Evolutionary conservation across 2,888 invertebrate genomes (phyloP), one percentile per base, ranked within the genome.

Genomic region (Tiliacea citrago): DNA sequence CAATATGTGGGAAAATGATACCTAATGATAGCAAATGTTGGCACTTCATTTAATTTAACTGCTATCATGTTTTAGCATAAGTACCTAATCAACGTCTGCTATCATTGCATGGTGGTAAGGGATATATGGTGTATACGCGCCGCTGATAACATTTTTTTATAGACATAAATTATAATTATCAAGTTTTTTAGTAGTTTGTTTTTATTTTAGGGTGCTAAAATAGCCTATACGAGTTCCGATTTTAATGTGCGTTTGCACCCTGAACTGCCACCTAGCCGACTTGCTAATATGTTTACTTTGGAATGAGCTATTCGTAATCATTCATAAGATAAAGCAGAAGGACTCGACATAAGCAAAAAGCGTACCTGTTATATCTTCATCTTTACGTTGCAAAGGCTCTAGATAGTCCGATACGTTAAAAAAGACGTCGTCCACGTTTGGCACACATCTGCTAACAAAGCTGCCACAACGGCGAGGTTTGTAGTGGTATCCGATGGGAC

Each of bases 401-500:
- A 94, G 83, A 83, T 95, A 94, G 29, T 90, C 83, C 0, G 94
- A 92, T 77, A 95, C 88, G 65, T 95, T 89, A 71, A 94, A 95
- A 3, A 89, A 86, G 3, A 92, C 83, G 12, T 89, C 89, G n/a
- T 93, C 90, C 21, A 92, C 90, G 73, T 92, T 92, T 0, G 92
- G 91, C 9, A 91, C 90, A 86, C 96, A 96, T 21, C n/a, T 83
- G 86, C 96, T 96, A 0, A 75, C 82, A 45, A 90, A 91, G 60
- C 89, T 90, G 18, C 90, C 90, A 82, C 96, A 96, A 16, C 87
- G 87, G 21, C 89, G 83, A 8, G 93, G 92, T 77, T 86, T 91
- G 77, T 91, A 97, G 86, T 97, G 96, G 60, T 97, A 87, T 21
- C 97, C 97, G 45, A 96, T 92, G 4, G 96, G 96, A 86, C 97